A percentile compares a stretch with the other conserved stretches of the same genome.
Conservation (phyloP, 2,888 invertebrate genomes). For the Apodemia mormo region DNA sequence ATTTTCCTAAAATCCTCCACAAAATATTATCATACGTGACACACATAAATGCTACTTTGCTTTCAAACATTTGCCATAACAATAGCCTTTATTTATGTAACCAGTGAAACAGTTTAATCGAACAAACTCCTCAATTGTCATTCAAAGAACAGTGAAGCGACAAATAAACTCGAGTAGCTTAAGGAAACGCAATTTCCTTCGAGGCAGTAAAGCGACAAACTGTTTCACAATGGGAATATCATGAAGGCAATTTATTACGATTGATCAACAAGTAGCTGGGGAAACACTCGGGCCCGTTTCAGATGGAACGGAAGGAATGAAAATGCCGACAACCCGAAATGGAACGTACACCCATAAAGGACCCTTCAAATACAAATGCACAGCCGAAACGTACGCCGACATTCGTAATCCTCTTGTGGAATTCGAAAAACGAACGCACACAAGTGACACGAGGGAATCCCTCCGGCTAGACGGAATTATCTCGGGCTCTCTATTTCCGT, state of each 20-base stretch:
- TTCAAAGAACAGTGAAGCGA: slow-evolving; percentile 45
- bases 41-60: too few species aligned
- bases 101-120: slow-evolving; percentile 23
- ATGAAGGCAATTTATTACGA: slow-evolving; percentile 80
- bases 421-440: slow-evolving; percentile 77
- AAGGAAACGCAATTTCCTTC: slow-evolving; percentile 77
- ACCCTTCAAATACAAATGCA: slow-evolving; percentile 55
- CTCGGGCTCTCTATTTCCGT: slow-evolving; percentile 80
- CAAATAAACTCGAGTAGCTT: slow-evolving; percentile 70
- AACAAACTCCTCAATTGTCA: slow-evolving; percentile 32
- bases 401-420: slow-evolving; percentile 67
- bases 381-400: slow-evolving; percentile 65
- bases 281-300: slow-evolving; percentile 40
- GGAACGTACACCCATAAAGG: slow-evolving; percentile 45
- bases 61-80: not conserved
- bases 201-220: slow-evolving; percentile 79
- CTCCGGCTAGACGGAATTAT: slow-evolving; percentile 81
- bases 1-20: too few species aligned
- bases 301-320: slow-evolving; percentile 70
- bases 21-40: too few species aligned
- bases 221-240: slow-evolving; percentile 78
- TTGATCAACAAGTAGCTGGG: slow-evolving; percentile 81
- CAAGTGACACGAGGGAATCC: slow-evolving; percentile 81
- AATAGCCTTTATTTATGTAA: slow-evolving; percentile 12
- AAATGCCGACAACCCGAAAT: slow-evolving; percentile 44